Conservation (phyloP, 2,888 invertebrate species). For the Neoascia interrupta region DNA sequence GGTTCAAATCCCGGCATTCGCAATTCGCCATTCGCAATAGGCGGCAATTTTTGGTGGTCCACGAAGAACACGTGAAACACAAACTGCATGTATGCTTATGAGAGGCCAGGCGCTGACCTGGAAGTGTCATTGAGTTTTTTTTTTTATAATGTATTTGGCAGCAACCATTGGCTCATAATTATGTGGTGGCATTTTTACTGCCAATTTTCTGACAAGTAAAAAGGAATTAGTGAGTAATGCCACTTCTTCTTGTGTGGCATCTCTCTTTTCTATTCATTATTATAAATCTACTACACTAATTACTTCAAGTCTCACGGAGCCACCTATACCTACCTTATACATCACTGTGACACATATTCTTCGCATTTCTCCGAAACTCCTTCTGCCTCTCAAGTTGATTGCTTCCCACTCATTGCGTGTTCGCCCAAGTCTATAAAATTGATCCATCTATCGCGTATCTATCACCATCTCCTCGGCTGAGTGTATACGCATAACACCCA, state of each 20-base stretch:
- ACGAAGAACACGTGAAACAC: too few relatives aligned
- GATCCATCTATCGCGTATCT: slow-evolving; percentile 39
- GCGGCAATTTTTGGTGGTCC: too few relatives aligned
- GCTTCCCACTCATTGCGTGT: not conserved
- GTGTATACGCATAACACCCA: slow-evolving; percentile 33
- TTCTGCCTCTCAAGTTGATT: not conserved
- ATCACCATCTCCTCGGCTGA: slow-evolving; percentile 37
- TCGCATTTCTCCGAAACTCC: not conserved
- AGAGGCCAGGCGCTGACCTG: too few relatives aligned
- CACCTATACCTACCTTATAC: not conserved
- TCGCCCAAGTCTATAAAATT: slow-evolving; percentile 32
- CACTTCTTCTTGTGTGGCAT: too few relatives aligned
- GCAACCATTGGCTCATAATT: not conserved
- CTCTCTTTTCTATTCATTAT: too few relatives aligned
- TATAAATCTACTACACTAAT: too few relatives aligned
- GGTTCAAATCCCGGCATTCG: too few relatives aligned
- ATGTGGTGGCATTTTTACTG: not conserved
- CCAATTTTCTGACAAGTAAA: not conserved
- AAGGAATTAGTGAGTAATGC: too few relatives aligned
- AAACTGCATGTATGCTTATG: too few relatives aligned
- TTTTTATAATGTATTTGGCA: not conserved
- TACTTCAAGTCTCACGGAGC: not conserved
- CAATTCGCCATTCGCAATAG: too few relatives aligned
- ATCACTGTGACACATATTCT: not conserved
- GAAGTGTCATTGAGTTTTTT: too few relatives aligned